Conservation (phyloP, 2,113 vertebrate genomes). For the Xiphophorus maculatus region DNA sequence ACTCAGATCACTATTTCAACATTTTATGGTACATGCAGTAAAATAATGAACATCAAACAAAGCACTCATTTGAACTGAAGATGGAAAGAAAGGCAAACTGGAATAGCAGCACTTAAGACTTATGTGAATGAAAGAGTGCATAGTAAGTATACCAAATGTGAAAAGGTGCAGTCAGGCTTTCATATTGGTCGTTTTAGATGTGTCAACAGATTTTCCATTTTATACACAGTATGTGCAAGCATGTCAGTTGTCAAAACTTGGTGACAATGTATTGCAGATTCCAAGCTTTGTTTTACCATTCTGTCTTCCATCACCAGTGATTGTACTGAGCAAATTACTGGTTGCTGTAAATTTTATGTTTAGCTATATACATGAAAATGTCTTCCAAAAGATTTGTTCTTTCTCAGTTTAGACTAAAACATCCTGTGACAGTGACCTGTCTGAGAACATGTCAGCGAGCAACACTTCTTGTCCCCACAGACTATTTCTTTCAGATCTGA, state of each 20-base stretch:
- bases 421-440: not conserved
- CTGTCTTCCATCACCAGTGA: not conserved
- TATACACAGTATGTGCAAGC: too few species aligned
- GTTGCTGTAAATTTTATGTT: not conserved
- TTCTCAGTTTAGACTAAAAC: not conserved
- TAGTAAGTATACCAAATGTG: too few species aligned
- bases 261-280: not conserved
- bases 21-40: constrained; percentile 3
- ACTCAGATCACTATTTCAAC: not conserved
- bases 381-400: not conserved
- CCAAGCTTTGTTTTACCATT: not conserved
- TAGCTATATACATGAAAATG: constrained; percentile 4
- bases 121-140: too few species aligned
- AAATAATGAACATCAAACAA: constrained; percentile 17
- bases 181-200: not conserved
- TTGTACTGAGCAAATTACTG: constrained; percentile 5
- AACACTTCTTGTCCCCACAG: constrained; percentile 25
- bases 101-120: too few species aligned
- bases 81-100: not conserved
- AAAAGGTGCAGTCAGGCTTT: too few species aligned
- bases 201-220: too few species aligned
- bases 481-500: not conserved
- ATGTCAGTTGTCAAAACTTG: not conserved
- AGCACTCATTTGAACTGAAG: constrained; percentile 18
- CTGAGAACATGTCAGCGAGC: constrained; percentile 9